Percentiles rank a stretch among this genome's conserved stretches.
These are phyloP conservation scores for Tragulus kanchil DNA, from an alignment of 2,113 vertebrate species.

Conservation along the genomic window DNA sequence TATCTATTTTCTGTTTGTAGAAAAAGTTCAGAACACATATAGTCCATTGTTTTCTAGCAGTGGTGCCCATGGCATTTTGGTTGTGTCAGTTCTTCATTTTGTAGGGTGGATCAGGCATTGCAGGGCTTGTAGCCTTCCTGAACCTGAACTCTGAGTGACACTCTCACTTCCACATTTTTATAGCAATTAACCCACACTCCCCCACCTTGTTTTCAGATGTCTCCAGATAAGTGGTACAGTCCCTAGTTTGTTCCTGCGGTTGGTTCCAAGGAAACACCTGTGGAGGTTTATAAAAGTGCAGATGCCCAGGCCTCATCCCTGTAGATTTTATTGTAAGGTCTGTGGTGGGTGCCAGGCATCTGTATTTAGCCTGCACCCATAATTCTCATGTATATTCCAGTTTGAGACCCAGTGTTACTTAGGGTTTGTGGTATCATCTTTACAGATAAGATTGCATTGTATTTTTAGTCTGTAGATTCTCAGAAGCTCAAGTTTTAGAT, in stretches of 20 bases:
- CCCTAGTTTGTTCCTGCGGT: not conserved
- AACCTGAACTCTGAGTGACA: not conserved
- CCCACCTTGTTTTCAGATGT: not conserved
- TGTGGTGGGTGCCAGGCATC: not conserved
- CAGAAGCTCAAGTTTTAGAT: slow-evolving; percentile 21
- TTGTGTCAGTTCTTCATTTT: not conserved
- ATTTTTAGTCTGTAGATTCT: not conserved
- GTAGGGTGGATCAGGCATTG: not conserved
- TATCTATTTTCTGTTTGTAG: slow-evolving; percentile 1
- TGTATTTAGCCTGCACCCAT: not conserved
- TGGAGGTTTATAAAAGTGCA: not conserved
- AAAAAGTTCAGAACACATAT: not conserved
- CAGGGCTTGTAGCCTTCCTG: not conserved
- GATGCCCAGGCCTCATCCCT: not conserved
- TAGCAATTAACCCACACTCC: not conserved
- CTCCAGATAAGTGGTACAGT: not conserved
- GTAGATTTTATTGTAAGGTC: not conserved
- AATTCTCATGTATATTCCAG: not conserved
- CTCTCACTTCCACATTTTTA: not conserved
- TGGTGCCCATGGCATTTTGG: not conserved
- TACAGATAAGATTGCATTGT: not conserved
- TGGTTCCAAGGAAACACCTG: not conserved
- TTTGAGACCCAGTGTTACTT: not conserved
- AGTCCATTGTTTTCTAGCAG: not conserved
- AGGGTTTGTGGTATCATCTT: not conserved